Conservation (phyloP, 2,797 vertebrate species). For the Sparidentex hasta region DNA sequence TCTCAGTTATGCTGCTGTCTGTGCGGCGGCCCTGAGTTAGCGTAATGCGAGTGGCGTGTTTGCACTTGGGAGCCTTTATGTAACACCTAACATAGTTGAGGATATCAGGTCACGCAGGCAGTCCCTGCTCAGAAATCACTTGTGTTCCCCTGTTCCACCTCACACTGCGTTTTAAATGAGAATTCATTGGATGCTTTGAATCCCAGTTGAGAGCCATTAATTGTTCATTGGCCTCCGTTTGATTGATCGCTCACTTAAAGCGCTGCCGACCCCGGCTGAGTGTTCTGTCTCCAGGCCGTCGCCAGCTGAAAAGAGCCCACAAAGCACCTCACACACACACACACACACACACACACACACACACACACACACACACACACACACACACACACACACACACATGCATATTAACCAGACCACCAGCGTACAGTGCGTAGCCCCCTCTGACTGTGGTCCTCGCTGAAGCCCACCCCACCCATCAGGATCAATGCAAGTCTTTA, state of each 20-base stretch:
- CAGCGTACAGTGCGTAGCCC: conserved; percentile 63
- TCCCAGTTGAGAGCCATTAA: conserved; percentile 57
- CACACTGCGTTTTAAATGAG: conserved; percentile 53
- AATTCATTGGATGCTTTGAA: conserved; percentile 65
- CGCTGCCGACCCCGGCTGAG: conserved; percentile 41
- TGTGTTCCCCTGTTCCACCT: conserved; percentile 13
- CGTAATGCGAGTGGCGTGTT: conserved; percentile 14
- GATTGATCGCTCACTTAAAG: conserved; percentile 73
- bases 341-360: conserved; percentile 22
- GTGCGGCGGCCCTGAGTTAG: conserved; percentile 2
- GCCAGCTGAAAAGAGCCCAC: conserved; percentile 57
- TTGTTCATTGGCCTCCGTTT: conserved; percentile 57
- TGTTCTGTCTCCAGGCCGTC: conserved; percentile 45
- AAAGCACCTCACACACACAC: conserved; percentile 51
- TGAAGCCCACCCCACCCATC: conserved; percentile 76
- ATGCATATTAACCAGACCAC: conserved; percentile 72
- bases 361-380: conserved; percentile 40
- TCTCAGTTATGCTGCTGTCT: conserved; percentile 1
- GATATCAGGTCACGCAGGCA: conserved; percentile 19
- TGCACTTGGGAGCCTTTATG: conserved; percentile 49
- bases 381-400: conserved; percentile 20
- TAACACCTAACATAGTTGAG: conserved; percentile 9
- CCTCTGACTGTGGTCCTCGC: conserved; percentile 71
- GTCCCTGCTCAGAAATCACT: conserved; percentile 41
- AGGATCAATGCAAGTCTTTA: conserved; percentile 83